These are phyloP conservation scores for Lontra canadensis DNA, from an alignment of 2,113 vertebrate species.

Conservation along the genomic window DNA sequence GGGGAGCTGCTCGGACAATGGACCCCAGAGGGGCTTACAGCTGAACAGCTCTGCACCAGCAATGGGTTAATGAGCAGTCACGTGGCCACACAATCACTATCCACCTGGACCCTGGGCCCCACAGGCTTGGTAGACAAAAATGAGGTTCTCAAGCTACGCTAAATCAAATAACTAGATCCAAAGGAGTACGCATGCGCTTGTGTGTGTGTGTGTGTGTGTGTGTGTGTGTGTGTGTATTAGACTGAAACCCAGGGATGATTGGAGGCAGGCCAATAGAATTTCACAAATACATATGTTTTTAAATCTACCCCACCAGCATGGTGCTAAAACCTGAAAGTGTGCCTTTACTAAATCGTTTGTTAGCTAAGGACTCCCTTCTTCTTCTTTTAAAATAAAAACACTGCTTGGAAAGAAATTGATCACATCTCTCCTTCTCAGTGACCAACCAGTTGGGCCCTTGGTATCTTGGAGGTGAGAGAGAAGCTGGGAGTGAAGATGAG, in stretches of 20 bases:
- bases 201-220: not conserved
- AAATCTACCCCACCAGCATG: not conserved
- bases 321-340: not conserved
- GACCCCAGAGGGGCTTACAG: not conserved
- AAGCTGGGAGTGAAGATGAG: not conserved
- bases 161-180: not conserved
- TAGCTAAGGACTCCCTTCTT: not conserved
- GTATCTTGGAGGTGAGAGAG: not conserved
- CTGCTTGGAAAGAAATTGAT: not conserved
- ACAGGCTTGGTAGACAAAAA: not conserved
- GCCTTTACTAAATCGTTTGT: not conserved
- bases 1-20: not conserved
- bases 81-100: not conserved
- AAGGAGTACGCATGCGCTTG: too few species aligned
- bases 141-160: not conserved
- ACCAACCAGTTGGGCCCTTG: not conserved
- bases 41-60: not conserved
- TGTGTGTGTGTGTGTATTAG: not conserved
- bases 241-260: not conserved
- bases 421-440: not conserved
- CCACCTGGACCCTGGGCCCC: not conserved
- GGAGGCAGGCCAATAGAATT: not conserved
- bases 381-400: slow-evolving; percentile 32
- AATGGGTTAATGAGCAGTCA: not conserved
- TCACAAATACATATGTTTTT: not conserved